These are phyloP conservation scores for Drosophila austrosaltans DNA, from an alignment of 2,888 invertebrate species.

Conservation along the genomic window DNA sequence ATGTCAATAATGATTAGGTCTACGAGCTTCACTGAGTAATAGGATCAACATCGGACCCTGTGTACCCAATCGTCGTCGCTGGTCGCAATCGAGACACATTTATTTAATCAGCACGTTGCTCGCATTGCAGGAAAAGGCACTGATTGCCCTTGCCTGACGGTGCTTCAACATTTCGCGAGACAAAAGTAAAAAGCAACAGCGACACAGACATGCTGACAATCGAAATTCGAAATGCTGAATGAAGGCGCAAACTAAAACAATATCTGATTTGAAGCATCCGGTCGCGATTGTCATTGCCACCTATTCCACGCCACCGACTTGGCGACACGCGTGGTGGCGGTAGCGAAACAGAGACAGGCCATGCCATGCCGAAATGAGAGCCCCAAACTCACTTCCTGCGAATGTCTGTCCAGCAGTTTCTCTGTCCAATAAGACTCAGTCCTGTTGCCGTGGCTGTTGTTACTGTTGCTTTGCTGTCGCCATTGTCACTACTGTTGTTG, in stretches of 20 bases:
- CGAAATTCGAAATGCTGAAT: constrained; percentile 72
- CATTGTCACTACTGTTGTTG: constrained; percentile 6
- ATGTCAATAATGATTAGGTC: constrained; percentile 74
- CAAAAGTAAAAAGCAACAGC: constrained; percentile 49
- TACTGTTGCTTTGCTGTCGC: constrained; percentile 8
- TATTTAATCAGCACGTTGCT: constrained; percentile 72
- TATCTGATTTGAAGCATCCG: constrained; percentile 84
- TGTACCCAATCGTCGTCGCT: constrained; percentile 22
- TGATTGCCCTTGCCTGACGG: constrained; percentile 40
- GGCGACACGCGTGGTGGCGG: constrained; percentile 49
- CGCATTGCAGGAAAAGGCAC: constrained; percentile 59
- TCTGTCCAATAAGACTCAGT: constrained; percentile 37
- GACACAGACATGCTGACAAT: constrained; percentile 75
- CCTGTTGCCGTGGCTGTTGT: constrained; percentile 37
- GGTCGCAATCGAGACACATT: constrained; percentile 66
- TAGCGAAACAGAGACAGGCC: constrained; percentile 36
- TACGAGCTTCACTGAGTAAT: constrained; percentile 56
- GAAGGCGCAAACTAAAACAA: constrained; percentile 79
- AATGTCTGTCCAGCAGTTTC: constrained; percentile 37
- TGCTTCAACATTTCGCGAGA: constrained; percentile 54
- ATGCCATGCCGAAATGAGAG: constrained; percentile 48
- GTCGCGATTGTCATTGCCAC: constrained; percentile 83
- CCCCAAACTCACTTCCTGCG: constrained; percentile 73
- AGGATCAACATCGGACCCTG: constrained; percentile 35
- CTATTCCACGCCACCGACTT: constrained; percentile 66